Conservation (phyloP, 23 tunicate genomes). For the Corella eumyota region DNA sequence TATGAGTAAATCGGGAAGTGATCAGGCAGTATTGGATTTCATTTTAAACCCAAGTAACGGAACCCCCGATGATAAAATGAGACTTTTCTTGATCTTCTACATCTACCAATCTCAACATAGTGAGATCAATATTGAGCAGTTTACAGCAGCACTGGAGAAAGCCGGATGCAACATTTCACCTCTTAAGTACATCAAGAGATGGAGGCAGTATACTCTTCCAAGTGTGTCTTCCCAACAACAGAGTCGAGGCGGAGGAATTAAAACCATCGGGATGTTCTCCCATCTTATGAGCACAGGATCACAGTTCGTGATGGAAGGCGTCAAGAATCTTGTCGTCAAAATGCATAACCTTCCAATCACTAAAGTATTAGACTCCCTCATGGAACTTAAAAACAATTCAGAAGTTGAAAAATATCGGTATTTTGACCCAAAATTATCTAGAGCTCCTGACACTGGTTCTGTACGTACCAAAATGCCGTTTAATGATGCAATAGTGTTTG, state of each 20-base stretch:
- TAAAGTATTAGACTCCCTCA: conserved; percentile 58
- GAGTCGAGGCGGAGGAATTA: conserved; percentile 76
- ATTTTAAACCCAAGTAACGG: conserved; percentile 57
- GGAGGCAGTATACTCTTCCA: conserved; percentile 77
- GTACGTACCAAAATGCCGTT: conserved; percentile 69
- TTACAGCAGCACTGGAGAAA: conserved; percentile 46
- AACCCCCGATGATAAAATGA: conserved; percentile 58
- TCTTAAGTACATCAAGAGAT: conserved; percentile 67
- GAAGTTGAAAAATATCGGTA: conserved; percentile 83
- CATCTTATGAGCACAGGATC: conserved; percentile 92
- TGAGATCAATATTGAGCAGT: conserved; percentile 51
- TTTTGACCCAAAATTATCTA: conserved; percentile 85
- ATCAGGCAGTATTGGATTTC: conserved; percentile 71
- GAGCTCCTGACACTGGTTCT: conserved; percentile 39
- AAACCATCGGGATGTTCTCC: conserved; percentile 94
- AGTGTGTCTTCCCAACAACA: conserved; percentile 28
- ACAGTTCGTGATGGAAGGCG: conserved; percentile 97
- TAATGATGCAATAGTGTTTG: conserved; percentile 90
- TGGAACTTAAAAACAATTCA: conserved; percentile 64
- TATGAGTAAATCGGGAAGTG: conserved; percentile 61
- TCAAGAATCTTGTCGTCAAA: conserved; percentile 82
- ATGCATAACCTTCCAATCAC: conserved; percentile 92
- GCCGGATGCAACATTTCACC: conserved; percentile 72
- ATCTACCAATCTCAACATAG: conserved; percentile 33
- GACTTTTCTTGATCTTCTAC: conserved; percentile 72